Base-by-base conservation (phyloP, 2,113 vertebrate genomes). In the Mus spicilegus region DNA sequence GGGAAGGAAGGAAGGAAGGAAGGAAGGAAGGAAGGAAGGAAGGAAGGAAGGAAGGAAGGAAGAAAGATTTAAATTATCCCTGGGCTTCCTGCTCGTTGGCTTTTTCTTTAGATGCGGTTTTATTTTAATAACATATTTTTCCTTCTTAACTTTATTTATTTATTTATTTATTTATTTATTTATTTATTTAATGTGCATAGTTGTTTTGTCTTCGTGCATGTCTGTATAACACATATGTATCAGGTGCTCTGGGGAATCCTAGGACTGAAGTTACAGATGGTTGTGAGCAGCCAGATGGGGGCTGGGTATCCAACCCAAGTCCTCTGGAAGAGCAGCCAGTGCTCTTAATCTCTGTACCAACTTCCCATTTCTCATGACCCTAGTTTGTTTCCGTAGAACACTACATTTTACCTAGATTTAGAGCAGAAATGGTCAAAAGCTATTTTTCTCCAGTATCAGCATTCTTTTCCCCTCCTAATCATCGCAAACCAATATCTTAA, bases 401-500 rank as follows among this genome's bases (percentile, higher is more conserved):
- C 73, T 89, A 13, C 42, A 87, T 86, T 90, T 94, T 95, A 84
- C 89, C 75, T 63, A 78, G 73, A 91, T 91, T 94, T 93, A 58
- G 19, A 90, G n/a, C 63, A 56, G 36, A 90, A 80, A 42, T 20
- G 54, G 70, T 92, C 39, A 94, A 69, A 20, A 94, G 19, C 61
- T 58, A 54, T 78, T 92, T 88, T 33, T 72, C 36, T 90, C 39
- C 49, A 87, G 67, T 85, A 63, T 24, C 88, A 70, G 6, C 7
- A 91, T 87, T 33, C 7, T 63, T 73, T 67, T 30, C 6, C 89
- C 8, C 39, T 39, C 67, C 6, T 36, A 94, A 76, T 4, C 24
- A 89, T 95, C 72, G 36, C 8, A 93, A 92, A 90, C 7, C 17
- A 87, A 94, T 69, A 75, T 94, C 94, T 97, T 95, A 97, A 89